Conservation (phyloP, 2,797 vertebrate genomes). For the Fistularia tabacaria region DNA sequence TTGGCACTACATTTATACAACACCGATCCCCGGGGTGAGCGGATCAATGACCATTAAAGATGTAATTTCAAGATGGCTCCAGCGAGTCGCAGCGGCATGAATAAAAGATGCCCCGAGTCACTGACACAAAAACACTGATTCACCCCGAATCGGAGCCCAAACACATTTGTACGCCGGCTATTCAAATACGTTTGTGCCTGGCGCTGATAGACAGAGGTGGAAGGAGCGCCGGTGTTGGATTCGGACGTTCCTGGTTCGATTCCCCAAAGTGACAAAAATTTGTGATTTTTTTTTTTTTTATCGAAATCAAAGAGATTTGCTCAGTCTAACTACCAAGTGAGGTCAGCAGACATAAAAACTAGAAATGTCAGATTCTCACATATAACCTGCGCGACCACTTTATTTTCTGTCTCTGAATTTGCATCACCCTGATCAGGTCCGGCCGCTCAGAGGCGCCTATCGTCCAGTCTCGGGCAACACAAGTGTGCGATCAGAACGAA, state of each 20-base stretch:
- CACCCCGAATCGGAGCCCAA: constrained; percentile 6
- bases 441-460: background rate
- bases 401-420: constrained; percentile 9
- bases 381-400: background rate
- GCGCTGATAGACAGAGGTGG: background rate
- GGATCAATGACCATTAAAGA: constrained; percentile 76
- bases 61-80: constrained; percentile 71
- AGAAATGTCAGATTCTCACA: no score
- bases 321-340: no score
- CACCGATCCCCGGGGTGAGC: constrained; percentile 50
- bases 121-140: constrained; percentile 30
- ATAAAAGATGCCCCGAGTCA: constrained; percentile 70
- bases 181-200: constrained; percentile 6
- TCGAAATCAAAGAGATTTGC: no score
- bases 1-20: constrained; percentile 53
- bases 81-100: constrained; percentile 68
- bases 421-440: constrained; percentile 23
- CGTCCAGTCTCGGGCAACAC: constrained; percentile 14
- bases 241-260: no score
- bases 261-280: no score
- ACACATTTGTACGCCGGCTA: background rate
- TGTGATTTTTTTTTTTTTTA: no score
- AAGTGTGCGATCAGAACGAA: constrained; percentile 29
- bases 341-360: no score
- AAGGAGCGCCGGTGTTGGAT: no score